Evolutionary conservation across 1,140 invertebrate genomes (phyloP), one percentile per base, ranked within the genome.

Genomic region (Drosophila mojavensis): DNA sequence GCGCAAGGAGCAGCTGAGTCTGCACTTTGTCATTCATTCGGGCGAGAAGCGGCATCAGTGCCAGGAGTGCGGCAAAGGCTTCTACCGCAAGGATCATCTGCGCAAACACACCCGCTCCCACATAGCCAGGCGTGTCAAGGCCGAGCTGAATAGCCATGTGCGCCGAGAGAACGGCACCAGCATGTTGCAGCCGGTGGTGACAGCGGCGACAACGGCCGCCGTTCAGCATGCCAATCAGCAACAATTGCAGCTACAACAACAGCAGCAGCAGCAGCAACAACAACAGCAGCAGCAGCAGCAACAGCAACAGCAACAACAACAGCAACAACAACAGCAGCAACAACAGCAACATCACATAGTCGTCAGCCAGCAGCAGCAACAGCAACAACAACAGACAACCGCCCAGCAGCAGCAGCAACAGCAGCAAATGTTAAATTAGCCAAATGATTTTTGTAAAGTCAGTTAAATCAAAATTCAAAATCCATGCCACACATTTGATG

Each of bases 1-100:
- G 84, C 94, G 96, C 53, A 97, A 97, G 93, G 96, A 97, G 92
- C 96, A 97, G 75, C 93, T 97, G 4, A 96, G 96, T 0, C 91
- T 97, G 75, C 96, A 97, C 93, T 96, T 96, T 92, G 96, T 97
- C 47, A 97, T 97, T 79, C 96, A 97, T 91, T 96, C 96, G 0
- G 96, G 96, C 2, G 96, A 97, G 90, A 98, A 98, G 90, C 93
- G 96, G 33, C 97, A 97, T 81, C 94, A 97, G 6, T 97, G 97
- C 92, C 95, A 95, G 30, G 96, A 97, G 80, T 97, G 97, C 81
- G 96, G 96, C 48, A 97, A 97, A 93, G 96, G 94, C 41, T 95
- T 95, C 92, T 95, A 95, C 85, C 94, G 96, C 48, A 96, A 96
- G 84, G 96, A 97, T 92, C 96, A 97, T 91, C 93, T 97, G 53